Evolutionary conservation across 2,888 invertebrate genomes (phyloP).

Genomic region (Meandrusa payeni): DNA sequence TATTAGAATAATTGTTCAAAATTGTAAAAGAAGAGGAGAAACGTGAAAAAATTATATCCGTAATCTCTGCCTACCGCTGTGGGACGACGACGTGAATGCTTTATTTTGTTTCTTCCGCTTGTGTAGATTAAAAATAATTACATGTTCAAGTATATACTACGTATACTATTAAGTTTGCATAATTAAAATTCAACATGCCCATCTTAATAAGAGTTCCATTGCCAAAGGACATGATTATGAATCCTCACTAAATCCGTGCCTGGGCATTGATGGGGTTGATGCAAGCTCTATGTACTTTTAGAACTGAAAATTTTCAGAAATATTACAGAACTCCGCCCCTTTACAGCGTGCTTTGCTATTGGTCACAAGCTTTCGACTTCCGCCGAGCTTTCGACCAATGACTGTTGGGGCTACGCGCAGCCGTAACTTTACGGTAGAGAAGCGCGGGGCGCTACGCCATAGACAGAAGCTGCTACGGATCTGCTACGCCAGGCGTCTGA

Average conservation of each 20-base stretch:
- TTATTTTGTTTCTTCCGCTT: no score
- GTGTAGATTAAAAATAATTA: no score
- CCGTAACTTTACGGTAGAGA: conserved; percentile 58
- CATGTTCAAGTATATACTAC: no score
- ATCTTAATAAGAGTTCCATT: neutral
- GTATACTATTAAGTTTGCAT: no score
- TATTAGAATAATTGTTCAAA: no score
- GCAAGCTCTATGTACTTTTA: conserved; percentile 51
- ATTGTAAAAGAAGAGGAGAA: no score
- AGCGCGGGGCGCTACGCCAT: conserved; percentile 67
- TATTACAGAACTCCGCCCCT: conserved; percentile 63
- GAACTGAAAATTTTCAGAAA: conserved; percentile 76
- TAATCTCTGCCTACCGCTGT: no score
- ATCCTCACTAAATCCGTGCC: conserved; percentile 38
- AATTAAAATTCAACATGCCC: no score
- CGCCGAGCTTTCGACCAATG: conserved; percentile 61
- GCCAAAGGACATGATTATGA: conserved; percentile 9
- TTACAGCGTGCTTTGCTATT: conserved; percentile 62
- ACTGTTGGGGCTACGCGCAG: conserved; percentile 65
- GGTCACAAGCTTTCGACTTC: conserved; percentile 57
- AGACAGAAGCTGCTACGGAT: conserved; percentile 70
- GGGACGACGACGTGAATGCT: no score
- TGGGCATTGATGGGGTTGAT: conserved; percentile 49
- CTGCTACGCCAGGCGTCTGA: conserved; percentile 69
- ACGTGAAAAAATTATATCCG: no score